These are phyloP conservation scores for Pelosia muscerda DNA, from an alignment of 2,888 invertebrate species.

Conservation along the genomic window DNA sequence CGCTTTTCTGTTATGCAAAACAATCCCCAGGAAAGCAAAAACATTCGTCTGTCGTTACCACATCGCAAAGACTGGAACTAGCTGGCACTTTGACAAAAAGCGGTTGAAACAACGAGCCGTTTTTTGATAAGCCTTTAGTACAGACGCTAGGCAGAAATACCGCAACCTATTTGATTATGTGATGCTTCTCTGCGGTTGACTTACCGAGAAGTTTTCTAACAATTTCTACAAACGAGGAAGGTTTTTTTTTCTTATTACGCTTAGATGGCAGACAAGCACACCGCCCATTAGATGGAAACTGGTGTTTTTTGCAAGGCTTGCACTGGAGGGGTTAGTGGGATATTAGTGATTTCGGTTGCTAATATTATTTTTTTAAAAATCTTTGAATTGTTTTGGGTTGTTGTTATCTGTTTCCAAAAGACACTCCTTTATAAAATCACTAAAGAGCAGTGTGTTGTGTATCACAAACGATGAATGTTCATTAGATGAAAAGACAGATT, in stretches of 20 bases:
- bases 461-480: too few species aligned
- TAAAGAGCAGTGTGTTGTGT: too few species aligned
- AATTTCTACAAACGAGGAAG: background rate
- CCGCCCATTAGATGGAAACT: too few species aligned
- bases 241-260: background rate
- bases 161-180: background rate
- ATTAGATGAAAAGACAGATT: too few species aligned
- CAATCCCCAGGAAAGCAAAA: background rate
- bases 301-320: too few species aligned
- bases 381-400: too few species aligned
- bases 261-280: too few species aligned
- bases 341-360: too few species aligned
- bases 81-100: slow-evolving; percentile 18
- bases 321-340: too few species aligned
- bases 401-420: too few species aligned
- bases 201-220: slow-evolving; percentile 1
- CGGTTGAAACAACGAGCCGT: background rate
- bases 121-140: slow-evolving; percentile 10
- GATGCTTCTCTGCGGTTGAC: slow-evolving; percentile 8
- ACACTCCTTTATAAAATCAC: too few species aligned
- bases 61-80: slow-evolving; percentile 1
- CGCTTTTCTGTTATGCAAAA: background rate
- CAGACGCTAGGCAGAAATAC: background rate
- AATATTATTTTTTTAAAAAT: too few species aligned
- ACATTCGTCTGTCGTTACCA: slow-evolving; percentile 8